Conservation (phyloP, 2,113 vertebrate species). For the Pluvianellus socialis region DNA sequence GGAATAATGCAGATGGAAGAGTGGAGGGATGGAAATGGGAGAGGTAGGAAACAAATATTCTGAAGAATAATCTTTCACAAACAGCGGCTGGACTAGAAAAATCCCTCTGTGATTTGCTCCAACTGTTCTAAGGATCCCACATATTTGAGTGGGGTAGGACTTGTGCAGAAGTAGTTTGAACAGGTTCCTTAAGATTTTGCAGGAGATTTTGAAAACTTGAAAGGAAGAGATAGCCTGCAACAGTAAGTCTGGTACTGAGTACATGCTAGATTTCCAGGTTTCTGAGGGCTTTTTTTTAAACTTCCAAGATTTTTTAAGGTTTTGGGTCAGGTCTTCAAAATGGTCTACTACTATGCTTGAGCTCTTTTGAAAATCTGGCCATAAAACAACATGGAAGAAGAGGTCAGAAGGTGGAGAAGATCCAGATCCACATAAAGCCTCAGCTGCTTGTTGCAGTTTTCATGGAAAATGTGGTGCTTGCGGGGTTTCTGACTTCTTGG, state of each 20-base stretch:
- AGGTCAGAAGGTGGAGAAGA: neutral
- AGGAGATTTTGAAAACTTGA: neutral
- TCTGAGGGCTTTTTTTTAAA: neutral
- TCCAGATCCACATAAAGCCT: neutral
- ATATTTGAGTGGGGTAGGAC: neutral
- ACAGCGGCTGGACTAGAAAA: neutral
- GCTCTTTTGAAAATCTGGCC: neutral
- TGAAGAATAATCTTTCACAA: neutral
- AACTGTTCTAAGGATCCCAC: neutral
- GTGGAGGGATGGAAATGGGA: neutral
- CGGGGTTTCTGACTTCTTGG: neutral
- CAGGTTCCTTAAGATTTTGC: neutral
- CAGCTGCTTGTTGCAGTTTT: neutral
- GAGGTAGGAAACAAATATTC: neutral
- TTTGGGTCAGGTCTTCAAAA: neutral
- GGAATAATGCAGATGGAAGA: neutral
- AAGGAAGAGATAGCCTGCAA: neutral
- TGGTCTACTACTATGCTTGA: rapidly evolving
- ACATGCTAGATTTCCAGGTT: neutral
- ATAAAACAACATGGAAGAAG: neutral
- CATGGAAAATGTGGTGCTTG: neutral
- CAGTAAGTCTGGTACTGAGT: neutral
- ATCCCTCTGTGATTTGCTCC: neutral
- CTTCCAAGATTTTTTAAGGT: neutral
- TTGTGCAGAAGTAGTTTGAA: neutral